phyloP scores from a whole-genome alignment of 2,113 vertebrate species.

The Aptenodytes forsteri region DNA sequence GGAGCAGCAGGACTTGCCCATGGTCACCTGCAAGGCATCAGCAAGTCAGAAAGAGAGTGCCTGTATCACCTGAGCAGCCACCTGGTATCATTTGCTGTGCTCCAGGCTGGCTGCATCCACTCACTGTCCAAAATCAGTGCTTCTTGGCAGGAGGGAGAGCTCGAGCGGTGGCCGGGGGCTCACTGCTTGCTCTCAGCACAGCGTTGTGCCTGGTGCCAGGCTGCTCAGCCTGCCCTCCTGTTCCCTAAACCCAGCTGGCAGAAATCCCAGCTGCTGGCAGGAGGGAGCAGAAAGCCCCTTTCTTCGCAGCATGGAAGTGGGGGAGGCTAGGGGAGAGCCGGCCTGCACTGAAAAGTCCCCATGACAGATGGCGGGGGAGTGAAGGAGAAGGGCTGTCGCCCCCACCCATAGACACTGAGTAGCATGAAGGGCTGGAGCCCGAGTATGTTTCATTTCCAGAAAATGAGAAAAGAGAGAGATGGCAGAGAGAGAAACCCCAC shows the following conservation, averaged over 20 bases:
- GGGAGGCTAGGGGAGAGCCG: not conserved
- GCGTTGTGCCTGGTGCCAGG: accelerated
- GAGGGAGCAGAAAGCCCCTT: not conserved
- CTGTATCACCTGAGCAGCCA: not conserved
- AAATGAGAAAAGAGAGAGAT: not conserved
- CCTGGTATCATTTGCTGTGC: not conserved
- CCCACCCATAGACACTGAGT: not conserved
- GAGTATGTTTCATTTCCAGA: not conserved
- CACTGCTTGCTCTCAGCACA: accelerated
- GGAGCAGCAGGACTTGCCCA: not conserved
- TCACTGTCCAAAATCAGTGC: not conserved
- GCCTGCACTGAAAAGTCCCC: not conserved
- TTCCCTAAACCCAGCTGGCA: not conserved
- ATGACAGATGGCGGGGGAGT: accelerated
- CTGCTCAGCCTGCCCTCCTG: not conserved
- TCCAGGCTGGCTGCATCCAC: not conserved
- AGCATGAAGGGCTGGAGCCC: not conserved
- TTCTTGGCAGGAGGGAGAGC: not conserved
- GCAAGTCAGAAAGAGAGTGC: not conserved
- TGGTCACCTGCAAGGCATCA: not conserved
- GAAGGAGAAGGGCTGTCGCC: not conserved
- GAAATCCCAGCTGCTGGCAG: not conserved
- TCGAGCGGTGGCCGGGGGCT: accelerated
- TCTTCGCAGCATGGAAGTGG: not conserved
- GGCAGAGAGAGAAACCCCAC: not conserved